phyloP scores from a whole-genome alignment of 2,113 vertebrate genomes.

The Channa maculata region DNA sequence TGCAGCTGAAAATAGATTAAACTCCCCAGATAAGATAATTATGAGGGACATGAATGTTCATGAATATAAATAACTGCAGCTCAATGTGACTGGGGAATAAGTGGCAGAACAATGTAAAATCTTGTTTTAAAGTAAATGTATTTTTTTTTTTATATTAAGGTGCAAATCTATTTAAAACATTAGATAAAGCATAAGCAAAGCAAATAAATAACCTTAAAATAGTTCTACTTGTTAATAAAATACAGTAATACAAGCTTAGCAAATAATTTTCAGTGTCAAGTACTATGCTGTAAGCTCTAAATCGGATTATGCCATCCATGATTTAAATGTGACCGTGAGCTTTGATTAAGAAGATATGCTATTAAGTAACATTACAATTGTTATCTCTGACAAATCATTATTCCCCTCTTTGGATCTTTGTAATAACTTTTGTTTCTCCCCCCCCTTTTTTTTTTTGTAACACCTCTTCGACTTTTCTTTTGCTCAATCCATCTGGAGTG shows the following conservation, averaged over 20 bases:
- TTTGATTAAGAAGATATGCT: constrained; percentile 6
- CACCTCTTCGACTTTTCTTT: constrained; percentile 28
- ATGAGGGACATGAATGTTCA: constrained; percentile 39
- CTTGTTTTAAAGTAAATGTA: constrained; percentile 21
- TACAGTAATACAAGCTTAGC: not conserved
- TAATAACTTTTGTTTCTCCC: constrained; percentile 17
- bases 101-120: constrained; percentile 28
- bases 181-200: not conserved
- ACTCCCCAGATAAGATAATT: constrained; percentile 60
- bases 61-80: constrained; percentile 65
- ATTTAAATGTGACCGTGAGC: constrained; percentile 34
- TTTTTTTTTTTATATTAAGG: constrained; percentile 1
- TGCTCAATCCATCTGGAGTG: constrained; percentile 45
- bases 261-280: not conserved
- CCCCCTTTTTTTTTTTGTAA: constrained; percentile 12
- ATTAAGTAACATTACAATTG: not conserved
- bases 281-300: not conserved
- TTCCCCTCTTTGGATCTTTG: constrained; percentile 15
- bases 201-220: not conserved
- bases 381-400: constrained; percentile 18
- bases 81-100: constrained; percentile 32
- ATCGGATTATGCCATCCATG: constrained; percentile 13
- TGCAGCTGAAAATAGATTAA: constrained; percentile 62
- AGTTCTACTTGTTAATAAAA: not conserved
- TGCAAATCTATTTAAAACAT: not conserved